phyloP scores from a whole-genome alignment of 2,113 vertebrate genomes.

The Murina feae region DNA sequence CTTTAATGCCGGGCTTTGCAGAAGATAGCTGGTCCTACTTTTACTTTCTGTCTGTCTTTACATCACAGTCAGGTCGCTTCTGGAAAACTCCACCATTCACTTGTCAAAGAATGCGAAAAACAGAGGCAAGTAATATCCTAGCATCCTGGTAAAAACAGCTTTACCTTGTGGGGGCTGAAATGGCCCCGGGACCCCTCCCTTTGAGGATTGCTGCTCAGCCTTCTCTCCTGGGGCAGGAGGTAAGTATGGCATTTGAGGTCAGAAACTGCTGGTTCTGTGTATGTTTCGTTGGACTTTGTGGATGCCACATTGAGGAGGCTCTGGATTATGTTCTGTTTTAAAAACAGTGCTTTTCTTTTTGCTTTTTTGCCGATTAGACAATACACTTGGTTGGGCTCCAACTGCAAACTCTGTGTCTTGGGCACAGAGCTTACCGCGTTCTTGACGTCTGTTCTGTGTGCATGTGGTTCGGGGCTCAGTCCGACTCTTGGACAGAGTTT shows the following conservation, averaged over 20 bases:
- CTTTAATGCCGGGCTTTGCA: not conserved
- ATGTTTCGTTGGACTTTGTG: not conserved
- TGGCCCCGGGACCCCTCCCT: not conserved
- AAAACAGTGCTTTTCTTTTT: not conserved
- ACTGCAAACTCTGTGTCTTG: not conserved
- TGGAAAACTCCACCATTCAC: not conserved
- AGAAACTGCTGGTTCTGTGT: not conserved
- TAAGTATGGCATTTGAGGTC: not conserved
- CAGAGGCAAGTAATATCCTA: not conserved
- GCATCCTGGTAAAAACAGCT: not conserved
- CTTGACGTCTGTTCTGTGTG: not conserved
- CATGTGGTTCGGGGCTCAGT: accelerated
- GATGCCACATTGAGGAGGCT: not conserved
- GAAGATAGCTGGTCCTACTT: not conserved
- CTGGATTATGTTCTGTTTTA: not conserved
- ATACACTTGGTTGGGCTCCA: not conserved
- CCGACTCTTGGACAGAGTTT: not conserved
- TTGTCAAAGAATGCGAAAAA: not conserved
- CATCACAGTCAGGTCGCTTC: not conserved
- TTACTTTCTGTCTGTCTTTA: not conserved
- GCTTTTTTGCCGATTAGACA: not conserved
- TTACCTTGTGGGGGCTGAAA: not conserved
- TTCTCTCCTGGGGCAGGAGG: not conserved
- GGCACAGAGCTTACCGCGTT: not conserved
- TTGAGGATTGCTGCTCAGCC: not conserved